phyloP scores from a whole-genome alignment of 2,888 invertebrate species.

The Apoda limacodes region DNA sequence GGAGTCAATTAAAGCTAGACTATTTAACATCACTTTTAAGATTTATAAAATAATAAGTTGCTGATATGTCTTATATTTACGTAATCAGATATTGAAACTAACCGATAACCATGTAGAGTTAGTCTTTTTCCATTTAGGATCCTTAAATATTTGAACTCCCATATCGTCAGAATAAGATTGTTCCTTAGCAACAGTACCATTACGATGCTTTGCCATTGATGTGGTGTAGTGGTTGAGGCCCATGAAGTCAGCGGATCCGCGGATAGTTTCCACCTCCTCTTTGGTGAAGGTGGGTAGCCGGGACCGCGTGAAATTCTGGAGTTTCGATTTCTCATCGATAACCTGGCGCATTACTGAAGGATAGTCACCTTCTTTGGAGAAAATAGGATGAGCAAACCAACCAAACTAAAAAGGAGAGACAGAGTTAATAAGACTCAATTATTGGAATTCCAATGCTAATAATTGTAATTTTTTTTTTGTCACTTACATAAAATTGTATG shows the following conservation, averaged over 20 bases:
- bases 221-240: conserved; percentile 82
- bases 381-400: conserved; percentile 77
- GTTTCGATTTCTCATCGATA: conserved; percentile 66
- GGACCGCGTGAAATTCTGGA: conserved; percentile 69
- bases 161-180: conserved; percentile 51
- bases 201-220: conserved; percentile 43
- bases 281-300: conserved; percentile 72
- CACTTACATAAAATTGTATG: conserved; percentile 49
- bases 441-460: too few relatives aligned
- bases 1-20: too few relatives aligned
- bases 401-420: conserved; percentile 68
- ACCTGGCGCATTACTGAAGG: conserved; percentile 73
- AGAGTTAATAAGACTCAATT: too few relatives aligned
- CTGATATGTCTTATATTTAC: too few relatives aligned
- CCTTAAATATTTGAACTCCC: conserved; percentile 39
- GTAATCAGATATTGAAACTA: conserved; percentile 22
- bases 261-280: conserved; percentile 70
- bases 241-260: conserved; percentile 76
- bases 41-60: too few relatives aligned
- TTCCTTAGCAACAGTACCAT: conserved; percentile 14
- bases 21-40: too few relatives aligned
- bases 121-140: conserved; percentile 58
- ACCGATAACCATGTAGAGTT: conserved; percentile 65
- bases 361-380: conserved; percentile 73
- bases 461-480: too few relatives aligned